A percentile compares a stretch with the other conserved stretches of the same genome.
phyloP scores from a whole-genome alignment of 2,888 invertebrate genomes.

The Dasysyrphus albostriatus region DNA sequence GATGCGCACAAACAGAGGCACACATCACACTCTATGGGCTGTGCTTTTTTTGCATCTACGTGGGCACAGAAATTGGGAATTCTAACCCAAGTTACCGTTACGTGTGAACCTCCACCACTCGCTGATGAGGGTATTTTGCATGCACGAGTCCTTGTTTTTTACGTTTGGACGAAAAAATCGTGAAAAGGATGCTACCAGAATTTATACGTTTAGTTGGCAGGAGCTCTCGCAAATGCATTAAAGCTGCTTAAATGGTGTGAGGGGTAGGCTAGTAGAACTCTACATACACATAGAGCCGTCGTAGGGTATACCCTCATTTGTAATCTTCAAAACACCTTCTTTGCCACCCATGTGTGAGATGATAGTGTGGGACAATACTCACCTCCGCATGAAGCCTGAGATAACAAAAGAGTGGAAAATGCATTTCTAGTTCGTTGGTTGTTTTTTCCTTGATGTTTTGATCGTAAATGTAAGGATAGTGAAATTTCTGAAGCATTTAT shows the following conservation, averaged over 20 bases:
- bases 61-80: slow-evolving; percentile 59
- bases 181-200: slow-evolving; percentile 59
- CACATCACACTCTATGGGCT: slow-evolving; percentile 6
- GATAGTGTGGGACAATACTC: slow-evolving; percentile 54
- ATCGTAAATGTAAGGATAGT: slow-evolving; percentile 33
- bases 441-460: slow-evolving; percentile 1
- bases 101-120: slow-evolving; percentile 47
- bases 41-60: slow-evolving; percentile 16
- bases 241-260: slow-evolving; percentile 39
- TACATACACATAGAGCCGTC: slow-evolving; percentile 2
- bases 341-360: slow-evolving; percentile 31
- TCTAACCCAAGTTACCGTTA: slow-evolving; percentile 61
- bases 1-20: slow-evolving; percentile 58
- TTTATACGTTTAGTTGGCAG: slow-evolving; percentile 57
- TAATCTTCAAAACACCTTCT: slow-evolving; percentile 45
- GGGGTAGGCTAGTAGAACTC: not conserved
- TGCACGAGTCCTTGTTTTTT: slow-evolving; percentile 25
- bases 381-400: slow-evolving; percentile 27
- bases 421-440: slow-evolving; percentile 49
- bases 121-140: slow-evolving; percentile 28
- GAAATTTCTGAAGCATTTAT: slow-evolving; percentile 24
- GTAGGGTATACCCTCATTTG: slow-evolving; percentile 62
- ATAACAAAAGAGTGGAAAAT: slow-evolving; percentile 39
- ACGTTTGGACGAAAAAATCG: slow-evolving; percentile 10
- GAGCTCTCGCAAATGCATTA: slow-evolving; percentile 63